Evolutionary conservation across 2,888 invertebrate species (phyloP).

Genomic region (Athripsodes cinereus): DNA sequence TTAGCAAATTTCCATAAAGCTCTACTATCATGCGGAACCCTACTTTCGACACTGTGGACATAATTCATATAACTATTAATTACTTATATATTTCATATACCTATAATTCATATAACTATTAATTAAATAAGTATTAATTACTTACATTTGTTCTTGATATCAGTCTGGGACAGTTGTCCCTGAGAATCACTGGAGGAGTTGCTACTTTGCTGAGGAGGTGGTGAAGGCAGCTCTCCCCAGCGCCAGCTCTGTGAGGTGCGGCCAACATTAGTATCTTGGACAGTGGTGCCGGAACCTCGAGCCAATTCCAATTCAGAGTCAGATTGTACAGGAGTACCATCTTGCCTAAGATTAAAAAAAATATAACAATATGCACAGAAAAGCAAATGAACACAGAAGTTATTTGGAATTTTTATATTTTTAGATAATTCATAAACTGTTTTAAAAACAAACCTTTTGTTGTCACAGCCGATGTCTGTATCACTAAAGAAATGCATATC

Average conservation of each 20-base stretch:
- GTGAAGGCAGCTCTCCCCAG: slow-evolving; percentile 80
- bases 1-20: too few relatives aligned
- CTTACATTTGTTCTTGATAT: slow-evolving; percentile 8
- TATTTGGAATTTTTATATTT: too few relatives aligned
- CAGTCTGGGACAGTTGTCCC: not conserved
- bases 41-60: too few relatives aligned
- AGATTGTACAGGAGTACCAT: slow-evolving; percentile 82
- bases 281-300: slow-evolving; percentile 36
- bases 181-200: slow-evolving; percentile 2
- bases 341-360: slow-evolving; percentile 48
- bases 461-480: slow-evolving; percentile 66
- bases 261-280: slow-evolving; percentile 33
- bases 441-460: slow-evolving; percentile 6
- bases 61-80: too few relatives aligned
- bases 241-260: slow-evolving; percentile 67
- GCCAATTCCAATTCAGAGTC: slow-evolving; percentile 89
- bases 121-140: not conserved
- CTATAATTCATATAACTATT: too few relatives aligned
- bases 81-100: too few relatives aligned
- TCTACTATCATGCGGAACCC: too few relatives aligned
- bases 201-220: slow-evolving; percentile 29
- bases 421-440: too few relatives aligned
- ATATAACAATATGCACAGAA: not conserved
- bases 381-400: too few relatives aligned
- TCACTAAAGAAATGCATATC: slow-evolving; percentile 91